Percentiles rank a stretch among this genome's conserved stretches.
Evolutionary conservation across 1,140 invertebrate genomes (phyloP).

Genomic region (Mycetomoellerius zeteki): DNA sequence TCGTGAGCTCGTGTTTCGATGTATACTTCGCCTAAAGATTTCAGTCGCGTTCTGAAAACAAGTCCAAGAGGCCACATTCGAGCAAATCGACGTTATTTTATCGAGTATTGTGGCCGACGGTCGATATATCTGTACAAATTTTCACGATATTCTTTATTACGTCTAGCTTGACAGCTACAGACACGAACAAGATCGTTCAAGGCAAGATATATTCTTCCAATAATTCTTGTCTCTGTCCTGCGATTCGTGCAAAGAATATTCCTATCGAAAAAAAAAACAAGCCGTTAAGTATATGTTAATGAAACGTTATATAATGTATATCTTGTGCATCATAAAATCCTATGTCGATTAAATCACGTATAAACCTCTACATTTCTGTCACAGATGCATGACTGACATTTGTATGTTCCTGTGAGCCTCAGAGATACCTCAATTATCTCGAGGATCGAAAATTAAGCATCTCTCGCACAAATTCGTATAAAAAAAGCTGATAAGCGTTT

Average conservation of each 20-base stretch:
- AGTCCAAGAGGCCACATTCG: not conserved
- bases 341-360: not conserved
- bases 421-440: not conserved
- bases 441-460: not conserved
- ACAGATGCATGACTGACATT: not conserved
- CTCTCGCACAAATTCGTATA: not conserved
- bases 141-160: not conserved
- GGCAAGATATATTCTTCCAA: slow-evolving; percentile 23
- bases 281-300: not conserved
- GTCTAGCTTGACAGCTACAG: not conserved
- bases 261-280: not conserved
- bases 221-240: not conserved
- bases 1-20: not conserved
- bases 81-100: not conserved
- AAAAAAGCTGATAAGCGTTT: not conserved
- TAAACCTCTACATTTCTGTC: not conserved
- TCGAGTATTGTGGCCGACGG: not conserved
- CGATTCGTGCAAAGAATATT: not conserved
- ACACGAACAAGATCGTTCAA: slow-evolving; percentile 14
- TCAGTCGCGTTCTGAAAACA: not conserved
- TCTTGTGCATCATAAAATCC: not conserved
- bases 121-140: slow-evolving; percentile 24
- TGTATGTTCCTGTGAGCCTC: not conserved
- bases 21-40: not conserved
- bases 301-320: slow-evolving; percentile 47